Conservation (phyloP, 2,113 vertebrate genomes). For the Setophaga petechia region DNA sequence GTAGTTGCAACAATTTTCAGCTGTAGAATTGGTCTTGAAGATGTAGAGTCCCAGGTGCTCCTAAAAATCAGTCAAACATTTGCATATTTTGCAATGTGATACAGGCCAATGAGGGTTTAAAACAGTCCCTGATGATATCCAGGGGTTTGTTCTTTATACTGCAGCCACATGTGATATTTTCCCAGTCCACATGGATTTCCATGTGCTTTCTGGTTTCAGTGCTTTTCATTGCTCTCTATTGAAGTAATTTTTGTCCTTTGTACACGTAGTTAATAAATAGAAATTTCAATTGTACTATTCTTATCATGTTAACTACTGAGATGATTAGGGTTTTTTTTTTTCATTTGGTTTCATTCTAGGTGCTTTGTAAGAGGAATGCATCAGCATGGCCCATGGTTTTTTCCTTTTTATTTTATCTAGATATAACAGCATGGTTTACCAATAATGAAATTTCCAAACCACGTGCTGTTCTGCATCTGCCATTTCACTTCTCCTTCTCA, state of each 20-base stretch:
- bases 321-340: not conserved
- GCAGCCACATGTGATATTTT: not conserved
- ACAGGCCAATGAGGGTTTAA: not conserved
- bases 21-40: not conserved
- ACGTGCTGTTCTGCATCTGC: not conserved
- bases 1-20: not conserved
- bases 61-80: not conserved
- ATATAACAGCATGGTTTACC: not conserved
- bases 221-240: not conserved
- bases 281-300: not conserved
- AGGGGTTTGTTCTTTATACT: not conserved
- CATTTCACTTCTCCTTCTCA: not conserved
- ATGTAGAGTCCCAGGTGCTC: not conserved
- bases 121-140: not conserved
- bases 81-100: not conserved
- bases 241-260: not conserved
- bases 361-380: not conserved
- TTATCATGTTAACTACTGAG: not conserved
- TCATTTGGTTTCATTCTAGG: not conserved
- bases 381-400: not conserved
- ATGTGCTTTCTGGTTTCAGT: not conserved
- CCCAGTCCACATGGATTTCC: not conserved
- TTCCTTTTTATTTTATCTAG: not conserved
- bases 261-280: not conserved
- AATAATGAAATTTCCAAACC: not conserved